A percentile compares a stretch with the other conserved stretches of the same genome.
phyloP scores from a whole-genome alignment of 2,113 vertebrate genomes.

The Chamaea fasciata region DNA sequence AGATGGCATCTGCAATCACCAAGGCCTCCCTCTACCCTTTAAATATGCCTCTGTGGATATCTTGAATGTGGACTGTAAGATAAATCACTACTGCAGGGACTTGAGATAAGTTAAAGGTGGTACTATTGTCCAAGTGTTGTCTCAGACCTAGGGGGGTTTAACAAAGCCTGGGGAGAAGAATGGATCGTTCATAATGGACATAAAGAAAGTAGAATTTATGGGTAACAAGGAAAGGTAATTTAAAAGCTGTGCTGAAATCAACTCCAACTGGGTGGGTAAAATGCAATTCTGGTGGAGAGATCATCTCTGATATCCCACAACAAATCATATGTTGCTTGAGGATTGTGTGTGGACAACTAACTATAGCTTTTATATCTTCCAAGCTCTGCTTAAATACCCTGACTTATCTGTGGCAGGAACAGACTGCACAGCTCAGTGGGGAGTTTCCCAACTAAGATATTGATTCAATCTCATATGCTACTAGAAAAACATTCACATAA shows the following conservation, averaged over 20 bases:
- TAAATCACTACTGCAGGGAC: not conserved
- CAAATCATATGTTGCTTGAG: fast-evolving
- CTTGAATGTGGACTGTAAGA: not conserved
- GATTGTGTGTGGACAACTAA: not conserved
- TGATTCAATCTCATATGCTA: not conserved
- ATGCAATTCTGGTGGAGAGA: not conserved
- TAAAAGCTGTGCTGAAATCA: not conserved
- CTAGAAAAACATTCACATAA: not conserved
- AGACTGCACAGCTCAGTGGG: not conserved
- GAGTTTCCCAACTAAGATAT: not conserved
- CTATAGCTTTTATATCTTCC: not conserved
- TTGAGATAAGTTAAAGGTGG: not conserved
- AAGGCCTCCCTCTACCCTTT: not conserved
- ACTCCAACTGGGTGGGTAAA: fast-evolving
- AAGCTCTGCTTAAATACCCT: not conserved
- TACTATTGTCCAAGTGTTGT: not conserved
- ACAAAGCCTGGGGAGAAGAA: not conserved
- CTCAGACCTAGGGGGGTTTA: not conserved
- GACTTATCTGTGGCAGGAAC: not conserved
- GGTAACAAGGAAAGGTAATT: not conserved
- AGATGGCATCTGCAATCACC: not conserved
- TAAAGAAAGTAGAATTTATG: not conserved
- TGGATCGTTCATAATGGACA: not conserved
- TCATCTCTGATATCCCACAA: not conserved
- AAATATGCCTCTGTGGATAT: not conserved